These are phyloP conservation scores for Squalus acanthias DNA, from an alignment of 2,797 vertebrate species.

Conservation along the genomic window DNA sequence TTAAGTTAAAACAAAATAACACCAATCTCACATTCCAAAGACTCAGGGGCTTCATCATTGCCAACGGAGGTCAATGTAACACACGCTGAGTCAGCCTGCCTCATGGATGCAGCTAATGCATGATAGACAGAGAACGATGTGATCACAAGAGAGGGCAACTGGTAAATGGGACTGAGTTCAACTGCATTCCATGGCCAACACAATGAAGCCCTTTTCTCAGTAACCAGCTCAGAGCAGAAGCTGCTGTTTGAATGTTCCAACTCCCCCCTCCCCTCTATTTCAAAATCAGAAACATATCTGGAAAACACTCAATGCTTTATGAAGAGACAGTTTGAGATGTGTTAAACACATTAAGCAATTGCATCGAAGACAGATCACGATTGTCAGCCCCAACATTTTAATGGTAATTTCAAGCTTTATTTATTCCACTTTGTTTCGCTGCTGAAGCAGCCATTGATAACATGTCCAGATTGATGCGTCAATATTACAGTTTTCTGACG, in stretches of 20 bases:
- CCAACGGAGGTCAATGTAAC: not conserved
- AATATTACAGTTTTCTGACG: not conserved
- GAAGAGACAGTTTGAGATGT: not conserved
- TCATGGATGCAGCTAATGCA: not conserved
- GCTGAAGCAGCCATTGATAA: conserved; percentile 13
- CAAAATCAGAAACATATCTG: not conserved
- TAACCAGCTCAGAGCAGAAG: not conserved
- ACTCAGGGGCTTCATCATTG: too few relatives aligned
- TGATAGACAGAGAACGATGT: not conserved
- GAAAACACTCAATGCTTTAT: conserved; percentile 24
- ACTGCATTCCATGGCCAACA: not conserved
- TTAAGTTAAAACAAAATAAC: not conserved
- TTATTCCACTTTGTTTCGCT: conserved; percentile 15
- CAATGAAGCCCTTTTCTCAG: conserved; percentile 24
- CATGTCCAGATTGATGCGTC: not conserved
- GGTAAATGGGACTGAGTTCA: conserved; percentile 20
- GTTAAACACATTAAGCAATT: not conserved
- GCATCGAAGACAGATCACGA: conserved; percentile 12
- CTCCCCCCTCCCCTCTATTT: not conserved
- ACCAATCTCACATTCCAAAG: not conserved
- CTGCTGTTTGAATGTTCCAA: not conserved
- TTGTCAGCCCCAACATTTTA: conserved; percentile 28
- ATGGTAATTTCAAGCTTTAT: conserved; percentile 33
- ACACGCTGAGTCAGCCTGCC: not conserved
- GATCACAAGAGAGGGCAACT: not conserved